Base-by-base conservation (phyloP, 2,888 invertebrate genomes). In the Diadromus collaris region DNA sequence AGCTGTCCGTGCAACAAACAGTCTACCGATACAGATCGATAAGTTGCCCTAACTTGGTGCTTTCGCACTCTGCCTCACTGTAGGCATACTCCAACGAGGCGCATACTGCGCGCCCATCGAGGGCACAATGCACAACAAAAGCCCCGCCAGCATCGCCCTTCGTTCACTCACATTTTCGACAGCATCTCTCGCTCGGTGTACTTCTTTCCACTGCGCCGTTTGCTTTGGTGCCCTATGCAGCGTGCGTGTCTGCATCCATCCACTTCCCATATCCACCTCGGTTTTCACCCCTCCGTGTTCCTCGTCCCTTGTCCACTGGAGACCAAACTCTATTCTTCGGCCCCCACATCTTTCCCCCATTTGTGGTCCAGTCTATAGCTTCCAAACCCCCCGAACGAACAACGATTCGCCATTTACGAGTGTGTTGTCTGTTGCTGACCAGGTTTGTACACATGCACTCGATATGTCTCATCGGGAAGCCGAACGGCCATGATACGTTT, bases 1-100 rank as follows among this genome's bases (percentile, higher is more conserved):
- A 44, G 46, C 16, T 63, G 19, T 46, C 13, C 10, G 16, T 6
- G 27, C 10, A 58, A 19, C 21, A 32, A 56, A 16, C 32, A 9
- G 6, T 16, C 58, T 38, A 67, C 74, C 73, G 64, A 80, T 81
- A 73, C 71, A 76, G 76, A 81, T 81, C 83, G 78, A 80, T 81
- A 81, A 72, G 80, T 79, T 77, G 61, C 65, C 74, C 78, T 63
- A 68, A 61, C 44, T 21, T 4, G 38, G 38, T 13, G 38, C 54
- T 6, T 34, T 13, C 6, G 16, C 6, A n/a, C 51, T 51, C 34
- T 0, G 21, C 3, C 10, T 24, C 27, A 13, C 27, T 27, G 54
- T 51, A 34, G 13, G 6, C 51, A 48, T 4, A 46, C 46, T 46
- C 29, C 56, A 13, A 56, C 6, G 29, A n/a, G 29, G 13, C 29